Evolutionary conservation across 2,797 vertebrate genomes (phyloP), one percentile per base, ranked within the genome.

Genomic region (Enteromius afrohamiltoni): DNA sequence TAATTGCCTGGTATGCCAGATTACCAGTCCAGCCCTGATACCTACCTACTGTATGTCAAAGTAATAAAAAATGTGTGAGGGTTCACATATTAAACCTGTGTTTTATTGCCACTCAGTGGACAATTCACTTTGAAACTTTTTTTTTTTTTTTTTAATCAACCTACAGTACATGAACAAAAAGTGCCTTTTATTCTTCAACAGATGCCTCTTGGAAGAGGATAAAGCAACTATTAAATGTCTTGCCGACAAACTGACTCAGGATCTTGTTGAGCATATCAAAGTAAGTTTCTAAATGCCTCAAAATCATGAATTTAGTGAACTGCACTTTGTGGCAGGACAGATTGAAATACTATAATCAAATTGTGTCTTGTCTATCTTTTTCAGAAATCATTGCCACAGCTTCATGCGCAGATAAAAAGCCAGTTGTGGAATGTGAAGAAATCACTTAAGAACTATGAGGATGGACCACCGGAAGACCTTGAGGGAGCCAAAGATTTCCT

Each of bases 241-340:
- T 83, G 93, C 95, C 11, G 84, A 91, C 6, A 93, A 88, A 51
- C 93, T 96, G 62, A 94, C 93, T 37, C 53, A 58, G 0, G 91
- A 95, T 67, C 94, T 96, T 53, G 94, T 95, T 78, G 10, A 10
- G 1, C 94, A 94, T 85, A 95, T 95, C 60, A 84, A 47, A 77
- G 95, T 96, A 89, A 93, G 94, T 82, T 49, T 40, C 37, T 40
- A 8, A 40, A 40, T 40, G 37, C 37, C 7, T 40, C 37, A 40
- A 40, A 40, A 40, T 40, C 37, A 40, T 40, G 37, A 40, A 0
- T 40, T 14, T 26, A 14, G 14, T 71, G n/a, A 17, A 49, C 23
- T 29, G 14, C 8, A 49, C 16, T 49, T 71, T 68, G 4, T 42
- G 31, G 9, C 19, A 10, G 21, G 65, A 21, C 9, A 19, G 21